Conservation (phyloP, 2,888 invertebrate genomes). For the Cheilosia urbana region DNA sequence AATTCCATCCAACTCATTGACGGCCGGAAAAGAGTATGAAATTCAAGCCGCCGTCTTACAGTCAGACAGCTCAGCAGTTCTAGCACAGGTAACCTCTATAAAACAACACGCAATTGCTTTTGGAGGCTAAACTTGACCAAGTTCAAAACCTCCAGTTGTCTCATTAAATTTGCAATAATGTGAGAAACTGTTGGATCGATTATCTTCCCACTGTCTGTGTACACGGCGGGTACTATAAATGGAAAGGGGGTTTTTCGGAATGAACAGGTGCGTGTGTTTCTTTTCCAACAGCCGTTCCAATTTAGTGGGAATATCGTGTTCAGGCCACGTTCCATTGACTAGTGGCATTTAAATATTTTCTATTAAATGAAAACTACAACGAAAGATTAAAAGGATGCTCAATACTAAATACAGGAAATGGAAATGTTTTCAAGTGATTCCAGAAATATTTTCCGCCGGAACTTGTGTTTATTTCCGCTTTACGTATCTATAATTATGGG, state of each 20-base stretch:
- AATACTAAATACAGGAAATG: no score
- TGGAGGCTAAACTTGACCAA: background rate
- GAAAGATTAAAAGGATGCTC: no score
- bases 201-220: constrained; percentile 12
- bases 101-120: background rate
- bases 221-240: constrained; percentile 3
- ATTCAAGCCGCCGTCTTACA: constrained; percentile 75
- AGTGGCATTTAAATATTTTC: no score
- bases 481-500: no score
- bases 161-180: constrained; percentile 28
- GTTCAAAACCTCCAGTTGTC: constrained; percentile 19
- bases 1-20: constrained; percentile 76
- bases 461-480: no score
- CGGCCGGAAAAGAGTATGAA: constrained; percentile 76
- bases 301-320: no score
- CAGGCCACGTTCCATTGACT: no score
- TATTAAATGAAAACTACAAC: no score
- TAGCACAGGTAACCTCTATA: constrained; percentile 56
- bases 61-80: constrained; percentile 43
- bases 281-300: no score
- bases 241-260: constrained; percentile 30
- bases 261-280: no score
- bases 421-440: no score
- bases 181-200: constrained; percentile 39
- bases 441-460: no score